These are phyloP conservation scores for Halcyon senegalensis DNA, from an alignment of 2,113 vertebrate genomes.

Conservation along the genomic window DNA sequence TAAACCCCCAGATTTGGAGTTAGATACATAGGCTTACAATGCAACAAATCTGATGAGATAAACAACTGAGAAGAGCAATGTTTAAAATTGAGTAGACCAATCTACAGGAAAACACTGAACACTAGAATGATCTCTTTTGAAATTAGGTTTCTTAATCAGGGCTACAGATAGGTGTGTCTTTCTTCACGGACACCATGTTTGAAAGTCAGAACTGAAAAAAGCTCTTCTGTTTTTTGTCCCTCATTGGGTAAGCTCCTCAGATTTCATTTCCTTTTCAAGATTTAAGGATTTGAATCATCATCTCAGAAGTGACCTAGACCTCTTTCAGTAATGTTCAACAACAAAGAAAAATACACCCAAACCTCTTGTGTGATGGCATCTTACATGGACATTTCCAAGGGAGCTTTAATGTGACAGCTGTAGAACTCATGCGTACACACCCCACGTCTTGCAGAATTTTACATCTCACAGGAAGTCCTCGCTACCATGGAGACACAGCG, in stretches of 20 bases:
- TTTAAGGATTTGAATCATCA: not conserved
- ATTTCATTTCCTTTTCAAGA: not conserved
- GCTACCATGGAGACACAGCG: not conserved
- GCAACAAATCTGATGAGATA: not conserved
- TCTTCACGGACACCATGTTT: not conserved
- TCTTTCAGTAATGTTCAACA: not conserved
- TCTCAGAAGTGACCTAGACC: not conserved
- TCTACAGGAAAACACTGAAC: not conserved
- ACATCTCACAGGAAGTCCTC: not conserved
- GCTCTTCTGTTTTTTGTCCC: not conserved
- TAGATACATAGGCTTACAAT: not conserved
- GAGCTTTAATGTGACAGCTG: not conserved
- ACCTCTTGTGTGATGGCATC: not conserved
- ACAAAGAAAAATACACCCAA: not conserved
- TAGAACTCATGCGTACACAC: not conserved
- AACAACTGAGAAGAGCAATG: not conserved
- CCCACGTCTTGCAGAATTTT: rapidly evolving
- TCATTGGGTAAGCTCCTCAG: not conserved
- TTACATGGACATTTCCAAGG: not conserved
- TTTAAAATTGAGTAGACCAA: not conserved
- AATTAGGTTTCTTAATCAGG: not conserved
- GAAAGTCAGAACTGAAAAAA: not conserved
- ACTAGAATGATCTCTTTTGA: not conserved
- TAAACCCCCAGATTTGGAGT: not conserved
- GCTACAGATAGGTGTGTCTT: not conserved